Evolutionary conservation across 2,797 vertebrate species (phyloP), one percentile per base, ranked within the genome.

Genomic region (Coilia nasus): DNA sequence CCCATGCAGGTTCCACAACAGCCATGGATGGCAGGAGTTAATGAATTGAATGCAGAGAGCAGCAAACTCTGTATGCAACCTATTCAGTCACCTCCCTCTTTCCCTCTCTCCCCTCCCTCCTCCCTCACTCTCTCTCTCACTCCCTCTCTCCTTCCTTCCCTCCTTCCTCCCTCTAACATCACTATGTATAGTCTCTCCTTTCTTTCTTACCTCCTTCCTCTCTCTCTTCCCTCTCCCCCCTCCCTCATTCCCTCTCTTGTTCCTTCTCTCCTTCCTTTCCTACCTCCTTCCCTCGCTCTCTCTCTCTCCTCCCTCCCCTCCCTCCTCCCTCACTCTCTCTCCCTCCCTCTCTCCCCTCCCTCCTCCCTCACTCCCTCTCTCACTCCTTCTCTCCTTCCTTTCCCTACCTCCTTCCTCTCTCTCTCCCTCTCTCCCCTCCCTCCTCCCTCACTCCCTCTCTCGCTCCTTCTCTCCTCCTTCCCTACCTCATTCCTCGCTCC

Each of bases 391-490:
- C 10, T 47, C 46, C 46, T 47, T 47, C 46, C 83, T 91, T 85
- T 91, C 25, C 64, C 15, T 14, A 0, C 64, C 28, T 28, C 14
- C 25, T 28, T 5, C 64, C 14, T 4, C 1, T 11, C 64, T 14
- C 28, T 23, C 2, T 12, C 28, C 25, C 25, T 2, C 28, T 1
- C 62, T 25, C n/a, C n/a, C 5, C 35, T 41, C 35, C 35, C 35
- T 5, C 57, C 67, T n/a, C 64, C 64, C 64, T 71, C 64, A 15
- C 64, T 71, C 3, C 64, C 64, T 28, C 25, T 25, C 64, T 23
- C 12, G n/a, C n/a, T 80, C 54, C 62, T 57, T 82, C 82, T 56
- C 64, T 88, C 83, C 86, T 87, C 62, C 25, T 25, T 28, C 25
- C 64, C 15, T 14, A 0, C 64, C 28, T 28, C 14, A 11, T 28